phyloP scores from a whole-genome alignment of 2,888 invertebrate species.

The Mesorhabditis spiculigera region DNA sequence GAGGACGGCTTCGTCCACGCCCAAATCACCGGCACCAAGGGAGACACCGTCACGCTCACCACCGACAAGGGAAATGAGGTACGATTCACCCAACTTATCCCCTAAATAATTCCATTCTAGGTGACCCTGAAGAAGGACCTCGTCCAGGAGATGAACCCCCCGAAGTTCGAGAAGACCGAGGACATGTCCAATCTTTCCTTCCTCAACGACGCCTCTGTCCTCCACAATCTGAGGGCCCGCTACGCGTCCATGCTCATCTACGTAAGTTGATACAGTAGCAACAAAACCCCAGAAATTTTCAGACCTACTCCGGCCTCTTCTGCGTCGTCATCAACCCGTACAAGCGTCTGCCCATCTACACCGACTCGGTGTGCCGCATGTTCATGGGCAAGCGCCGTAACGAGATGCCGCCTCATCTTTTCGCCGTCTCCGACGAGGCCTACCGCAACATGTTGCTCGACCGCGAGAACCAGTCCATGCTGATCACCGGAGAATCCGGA shows the following conservation, averaged over 20 bases:
- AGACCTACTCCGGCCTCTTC: slow-evolving; percentile 57
- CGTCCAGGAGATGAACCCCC: slow-evolving; percentile 93
- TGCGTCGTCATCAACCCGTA: slow-evolving; percentile 58
- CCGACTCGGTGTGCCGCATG: slow-evolving; percentile 63
- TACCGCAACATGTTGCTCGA: slow-evolving; percentile 75
- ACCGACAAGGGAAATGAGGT: slow-evolving; percentile 66
- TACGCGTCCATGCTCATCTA: slow-evolving; percentile 84
- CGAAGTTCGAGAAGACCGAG: slow-evolving; percentile 90
- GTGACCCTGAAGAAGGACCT: slow-evolving; percentile 82
- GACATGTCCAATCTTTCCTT: slow-evolving; percentile 80
- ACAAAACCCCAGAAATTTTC: slow-evolving; percentile 16
- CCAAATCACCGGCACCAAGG: slow-evolving; percentile 97
- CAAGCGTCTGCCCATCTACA: slow-evolving; percentile 57
- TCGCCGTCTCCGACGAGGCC: slow-evolving; percentile 95
- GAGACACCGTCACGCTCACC: slow-evolving; percentile 88
- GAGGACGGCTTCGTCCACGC: slow-evolving; percentile 81
- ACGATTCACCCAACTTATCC: neutral
- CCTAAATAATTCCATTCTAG: slow-evolving; percentile 21
- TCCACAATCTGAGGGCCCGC: slow-evolving; percentile 96
- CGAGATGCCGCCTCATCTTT: slow-evolving; percentile 99
- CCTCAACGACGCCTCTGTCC: slow-evolving; percentile 96
- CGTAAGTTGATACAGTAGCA: too few species aligned
- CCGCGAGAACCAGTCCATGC: slow-evolving; percentile 76
- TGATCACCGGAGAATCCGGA: slow-evolving; percentile 94
- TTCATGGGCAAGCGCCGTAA: slow-evolving; percentile 98